Base-by-base conservation (phyloP, 2,113 vertebrate species). In the Lampris incognitus region DNA sequence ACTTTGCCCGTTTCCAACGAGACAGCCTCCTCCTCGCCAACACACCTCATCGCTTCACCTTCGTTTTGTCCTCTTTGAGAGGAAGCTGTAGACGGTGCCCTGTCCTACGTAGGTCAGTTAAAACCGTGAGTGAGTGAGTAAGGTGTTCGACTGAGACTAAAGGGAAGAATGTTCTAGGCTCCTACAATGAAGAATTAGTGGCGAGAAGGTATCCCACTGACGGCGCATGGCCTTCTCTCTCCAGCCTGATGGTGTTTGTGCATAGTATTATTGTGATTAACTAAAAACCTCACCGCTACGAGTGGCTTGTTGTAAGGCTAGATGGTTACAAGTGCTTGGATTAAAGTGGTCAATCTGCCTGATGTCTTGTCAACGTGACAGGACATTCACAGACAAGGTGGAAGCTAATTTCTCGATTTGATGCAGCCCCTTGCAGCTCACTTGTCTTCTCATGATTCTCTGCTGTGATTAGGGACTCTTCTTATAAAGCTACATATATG, bases 401-500 rank as follows among this genome's bases (percentile, higher is more conserved):
- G 6, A 66, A 50, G 69, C 63, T 41, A 4, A 49, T 62, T 10
- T 24, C 50, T 50, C 57, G n/a, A 61, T 76, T 4, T 69, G 56
- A 38, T 44, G 11, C 61, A 67, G 69, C 69, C 60, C 64, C 54
- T 51, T 39, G 65, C 44, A 10, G 72, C 9, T 44, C 24, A 24
- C 24, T 24, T 4, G 11, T 51, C 57, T 73, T 69, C 78, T 46
- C 65, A 38, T 59, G 62, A 60, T 68, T 82, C 11, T 57, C 52
- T 77, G 73, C 72, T 71, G 72, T 7, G 38, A 82, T 88, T 77
- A 85, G 49, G 54, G 66, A 80, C 78, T 84, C 4, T 46, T 74
- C 85, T 79, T 89, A 24, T 88, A 90, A 91, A 91, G 93, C 90
- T 90, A 91, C 82, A 84, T 87, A 87, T 87, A 83, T 64, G 76